Base-by-base conservation (phyloP, 2,113 vertebrate species). In the Coptodon bakossiorum region DNA sequence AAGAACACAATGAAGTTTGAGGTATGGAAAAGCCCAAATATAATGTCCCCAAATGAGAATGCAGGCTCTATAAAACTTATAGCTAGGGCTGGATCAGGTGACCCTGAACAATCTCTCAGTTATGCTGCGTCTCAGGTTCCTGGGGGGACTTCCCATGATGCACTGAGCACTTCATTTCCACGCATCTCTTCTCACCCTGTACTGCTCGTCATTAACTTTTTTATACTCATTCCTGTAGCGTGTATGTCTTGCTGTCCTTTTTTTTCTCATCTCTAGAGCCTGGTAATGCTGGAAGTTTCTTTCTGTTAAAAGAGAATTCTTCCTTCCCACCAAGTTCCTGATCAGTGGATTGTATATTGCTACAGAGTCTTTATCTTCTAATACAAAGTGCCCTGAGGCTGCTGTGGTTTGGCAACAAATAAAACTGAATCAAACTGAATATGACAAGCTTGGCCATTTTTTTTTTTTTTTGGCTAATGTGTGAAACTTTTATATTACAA, bases 241-340 rank as follows among this genome's bases (percentile, higher is more conserved):
- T 76, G 22, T 48, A 17, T 78, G 73, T 29, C 27, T 31, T 52
- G 27, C 45, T 52, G 0, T 78, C 16, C 6, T 50, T 52, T 50
- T 4, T 0, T 0, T 0, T 3, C 17, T 50, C 45, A 31, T 31
- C 43, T 78, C 43, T 78, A 50, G 45, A 5, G 43, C 6, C 17
- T 78, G 45, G 45, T 4, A 34, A 27, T 48, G n/a, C 7, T 0
- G 1, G 40, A 78, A 5, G 27, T 50, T 50, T 78, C 43, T 50
- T 78, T 9, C 71, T 78, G 43, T 50, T 11, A 50, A 78, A 78
- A 78, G 27, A 6, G 24, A 50, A 45, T 50, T 50, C 16, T 50
- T 78, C 4, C 27, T 78, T 31, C 43, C 71, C 71, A 78, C 71
- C 7, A 52, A 78, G 7, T 78, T 50, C 43, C 27, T 50, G 43